Evolutionary conservation across 1,140 invertebrate species (phyloP), one percentile per base, ranked within the genome.

Genomic region (Zaprionus ghesquierei): DNA sequence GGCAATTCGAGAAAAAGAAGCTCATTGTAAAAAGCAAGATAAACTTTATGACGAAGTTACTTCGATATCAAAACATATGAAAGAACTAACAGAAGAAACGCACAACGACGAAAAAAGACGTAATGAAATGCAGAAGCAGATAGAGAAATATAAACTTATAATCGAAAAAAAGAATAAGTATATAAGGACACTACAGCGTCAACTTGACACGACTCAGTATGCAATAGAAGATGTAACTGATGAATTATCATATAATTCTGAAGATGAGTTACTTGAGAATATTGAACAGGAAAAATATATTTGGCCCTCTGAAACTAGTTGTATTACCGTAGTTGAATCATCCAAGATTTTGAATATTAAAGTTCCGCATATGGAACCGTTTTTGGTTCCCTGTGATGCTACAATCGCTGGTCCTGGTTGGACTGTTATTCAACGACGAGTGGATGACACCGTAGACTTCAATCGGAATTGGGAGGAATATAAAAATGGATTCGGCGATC

Each of bases 381-480:
- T 72, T 35, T 9, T 1, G 0, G 55, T 72, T 22, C 25, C 49
- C 3, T 72, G 69, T 27, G 55, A 72, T 10, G 69, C 63, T 35
- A 54, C 5, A 5, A 41, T 55, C 6, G 63, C 63, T 13, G 63
- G 69, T 22, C 35, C 63, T 12, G 69, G 63, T 13, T 72, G 69
- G 69, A 60, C 55, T 3, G 49, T 68, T 10, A 49, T 72, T 23
- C 69, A 72, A 27, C 55, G 49, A 6, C 56, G 69, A 23, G 49
- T 72, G 1, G 55, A 60, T 15, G 29, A 25, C 1, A 13, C 12
- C 13, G 55, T 46, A 5, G 49, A 72, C 35, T 72, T 72, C 8
- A 68, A 72, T 46, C 54, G 69, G 0, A 29, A 13, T 22, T 72
- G 69, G 69, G 23, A 18, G 0, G 69, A 68, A 27, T 72, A 72